A percentile compares a stretch with the other conserved stretches of the same genome.
Evolutionary conservation across 2,888 invertebrate species (phyloP).

Genomic region (Trichacis sp.): DNA sequence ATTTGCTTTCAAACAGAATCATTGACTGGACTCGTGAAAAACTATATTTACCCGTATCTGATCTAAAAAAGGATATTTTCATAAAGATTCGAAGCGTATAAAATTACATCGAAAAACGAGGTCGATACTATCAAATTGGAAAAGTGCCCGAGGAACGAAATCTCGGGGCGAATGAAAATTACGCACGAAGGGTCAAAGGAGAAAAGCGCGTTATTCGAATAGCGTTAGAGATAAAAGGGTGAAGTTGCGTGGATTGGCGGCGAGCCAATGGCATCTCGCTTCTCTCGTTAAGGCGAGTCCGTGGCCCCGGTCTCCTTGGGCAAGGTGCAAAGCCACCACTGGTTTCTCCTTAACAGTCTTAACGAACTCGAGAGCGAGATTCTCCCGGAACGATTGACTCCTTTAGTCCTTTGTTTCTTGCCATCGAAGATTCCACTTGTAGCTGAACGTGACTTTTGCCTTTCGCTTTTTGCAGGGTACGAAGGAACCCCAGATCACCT

Average conservation of each 20-base stretch:
- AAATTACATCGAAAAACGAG: too few species aligned
- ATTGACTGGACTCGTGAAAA: too few species aligned
- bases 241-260: slow-evolving; percentile 26
- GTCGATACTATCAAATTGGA: too few species aligned
- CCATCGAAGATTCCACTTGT: slow-evolving; percentile 45
- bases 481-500: slow-evolving; percentile 65
- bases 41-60: too few species aligned
- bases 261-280: slow-evolving; percentile 17
- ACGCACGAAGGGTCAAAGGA: slow-evolving; percentile 12
- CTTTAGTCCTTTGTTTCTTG: slow-evolving; percentile 44
- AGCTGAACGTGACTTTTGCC: slow-evolving; percentile 37
- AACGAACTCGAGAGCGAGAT: slow-evolving; percentile 55
- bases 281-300: slow-evolving; percentile 34
- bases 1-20: too few species aligned
- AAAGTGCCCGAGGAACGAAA: too few species aligned
- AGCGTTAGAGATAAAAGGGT: slow-evolving; percentile 10
- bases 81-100: too few species aligned
- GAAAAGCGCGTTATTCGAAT: slow-evolving; percentile 26
- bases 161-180: neutral
- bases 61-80: too few species aligned
- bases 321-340: slow-evolving; percentile 43
- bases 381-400: slow-evolving; percentile 20
- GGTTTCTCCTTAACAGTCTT: slow-evolving; percentile 59
- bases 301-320: slow-evolving; percentile 14
- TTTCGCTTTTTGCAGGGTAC: slow-evolving; percentile 58